These are phyloP conservation scores for Phytoseiulus persimilis DNA, from an alignment of 2,888 invertebrate species.

Conservation along the genomic window DNA sequence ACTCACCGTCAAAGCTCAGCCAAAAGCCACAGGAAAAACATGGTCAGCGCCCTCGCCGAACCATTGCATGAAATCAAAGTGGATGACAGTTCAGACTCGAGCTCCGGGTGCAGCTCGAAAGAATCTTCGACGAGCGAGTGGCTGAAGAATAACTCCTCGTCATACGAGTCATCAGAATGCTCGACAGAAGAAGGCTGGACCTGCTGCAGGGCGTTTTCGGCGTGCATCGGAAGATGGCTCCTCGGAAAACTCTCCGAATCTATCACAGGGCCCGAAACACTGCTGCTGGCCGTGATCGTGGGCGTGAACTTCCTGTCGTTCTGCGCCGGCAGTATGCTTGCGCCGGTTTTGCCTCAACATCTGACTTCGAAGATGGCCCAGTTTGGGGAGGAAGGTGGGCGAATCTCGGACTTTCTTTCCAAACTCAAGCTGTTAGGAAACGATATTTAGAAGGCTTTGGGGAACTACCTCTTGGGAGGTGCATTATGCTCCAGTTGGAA, in stretches of 20 bases:
- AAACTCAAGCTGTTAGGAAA: no score
- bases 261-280: background rate
- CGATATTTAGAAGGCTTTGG: no score
- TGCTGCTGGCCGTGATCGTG: background rate
- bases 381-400: slow-evolving; percentile 16
- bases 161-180: background rate
- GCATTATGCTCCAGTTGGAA: no score
- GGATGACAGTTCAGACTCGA: background rate
- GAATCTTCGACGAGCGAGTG: background rate
- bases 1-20: background rate
- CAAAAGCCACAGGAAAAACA: background rate
- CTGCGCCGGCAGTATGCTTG: slow-evolving; percentile 16
- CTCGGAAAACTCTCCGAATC: slow-evolving; percentile 15
- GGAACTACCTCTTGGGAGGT: no score
- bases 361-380: slow-evolving; percentile 10
- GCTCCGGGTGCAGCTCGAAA: background rate
- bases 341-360: slow-evolving; percentile 15
- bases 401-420: background rate
- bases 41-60: background rate
- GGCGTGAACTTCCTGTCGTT: slow-evolving; percentile 29
- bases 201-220: background rate
- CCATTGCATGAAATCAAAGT: background rate
- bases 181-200: background rate
- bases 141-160: background rate
- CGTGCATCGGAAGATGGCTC: slow-evolving; percentile 20